phyloP scores from a whole-genome alignment of 2,888 invertebrate species.

The Aethes cnicana region DNA sequence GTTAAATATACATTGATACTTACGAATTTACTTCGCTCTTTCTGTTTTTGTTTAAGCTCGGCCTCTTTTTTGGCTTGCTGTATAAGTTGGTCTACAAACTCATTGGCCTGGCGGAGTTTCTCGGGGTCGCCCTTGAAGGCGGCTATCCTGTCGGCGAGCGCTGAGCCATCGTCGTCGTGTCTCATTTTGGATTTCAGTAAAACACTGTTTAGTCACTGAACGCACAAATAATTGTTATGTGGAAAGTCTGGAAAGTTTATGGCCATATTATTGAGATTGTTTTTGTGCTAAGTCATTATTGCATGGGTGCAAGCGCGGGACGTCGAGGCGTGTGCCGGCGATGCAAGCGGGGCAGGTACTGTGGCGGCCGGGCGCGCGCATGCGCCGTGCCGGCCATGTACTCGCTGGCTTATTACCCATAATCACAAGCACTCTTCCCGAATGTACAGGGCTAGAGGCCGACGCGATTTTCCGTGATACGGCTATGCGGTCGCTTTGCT shows the following conservation, averaged over 20 bases:
- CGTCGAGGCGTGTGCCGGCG: conserved; percentile 46
- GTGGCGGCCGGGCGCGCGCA: conserved; percentile 62
- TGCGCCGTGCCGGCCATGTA: conserved; percentile 54
- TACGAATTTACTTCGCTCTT: conserved; percentile 82
- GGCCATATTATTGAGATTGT: conserved; percentile 44
- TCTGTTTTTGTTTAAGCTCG: conserved; percentile 80
- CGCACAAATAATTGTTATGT: conserved; percentile 38
- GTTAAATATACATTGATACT: conserved; percentile 79
- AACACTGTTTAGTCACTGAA: conserved; percentile 30
- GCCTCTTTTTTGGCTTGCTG: conserved; percentile 84
- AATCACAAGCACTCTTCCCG: conserved; percentile 53
- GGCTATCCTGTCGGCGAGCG: conserved; percentile 75
- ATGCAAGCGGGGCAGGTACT: conserved; percentile 57
- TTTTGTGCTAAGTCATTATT: conserved; percentile 54
- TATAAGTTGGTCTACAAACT: conserved; percentile 84
- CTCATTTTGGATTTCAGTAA: conserved; percentile 56
- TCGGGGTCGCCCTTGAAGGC: conserved; percentile 83
- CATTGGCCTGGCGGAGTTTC: conserved; percentile 80
- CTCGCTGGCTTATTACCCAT: conserved; percentile 55
- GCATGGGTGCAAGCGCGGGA: conserved; percentile 32
- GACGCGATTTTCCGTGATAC: conserved; percentile 33
- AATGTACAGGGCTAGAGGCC: no score
- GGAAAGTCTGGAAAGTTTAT: conserved; percentile 16
- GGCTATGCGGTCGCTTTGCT: no score
- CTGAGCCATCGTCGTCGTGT: conserved; percentile 62